Base-by-base conservation (phyloP, 2,888 invertebrate species). In the Biston betularia region DNA sequence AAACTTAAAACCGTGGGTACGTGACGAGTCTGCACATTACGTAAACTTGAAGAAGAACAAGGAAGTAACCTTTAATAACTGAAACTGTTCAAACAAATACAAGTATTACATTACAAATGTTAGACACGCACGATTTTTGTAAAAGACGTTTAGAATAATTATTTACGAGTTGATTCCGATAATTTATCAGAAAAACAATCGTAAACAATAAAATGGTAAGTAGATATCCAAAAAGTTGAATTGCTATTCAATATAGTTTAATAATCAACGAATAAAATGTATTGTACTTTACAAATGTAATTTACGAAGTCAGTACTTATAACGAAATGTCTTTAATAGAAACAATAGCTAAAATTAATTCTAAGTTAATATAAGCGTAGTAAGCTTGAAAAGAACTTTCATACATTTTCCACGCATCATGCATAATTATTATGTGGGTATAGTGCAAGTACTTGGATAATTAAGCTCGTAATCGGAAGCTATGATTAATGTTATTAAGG, bases 51-150 rank as follows among this genome's bases (percentile, higher is more conserved):
- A 24, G 80, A 83, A 81, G 76, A 82, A 87, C 81, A 79, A 91
- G 92, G 92, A 93, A 93, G 84, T 90, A 89, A 89, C 91, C 90
- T 92, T 92, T 90, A 88, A 80, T 87, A 85, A 81, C 83, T 86
- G 86, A 88, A 89, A 87, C 88, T 82, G 80, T 85, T 85, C 84
- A 88, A 86, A 90, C 83, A 89, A 85, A 89, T 86, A 86, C 83
- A 50, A 68, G 84, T 88, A 86, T 87, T 85, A 82, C 79, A 85
- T 85, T 84, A 79, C 73, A 70, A 24, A 24, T 72, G 84, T 91
- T 89, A 84, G 88, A 81, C 78, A 85, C 86, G 89, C 90, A 90
- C 90, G 90, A 89, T 78, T 88, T 84, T 79, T 65, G 75, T 77
- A 79, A 81, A 74, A 79, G 75, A 69, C 73, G 72, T 77, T 79